Evolutionary conservation across 2,888 invertebrate genomes (phyloP).

Genomic region (Cremastinae sp.): DNA sequence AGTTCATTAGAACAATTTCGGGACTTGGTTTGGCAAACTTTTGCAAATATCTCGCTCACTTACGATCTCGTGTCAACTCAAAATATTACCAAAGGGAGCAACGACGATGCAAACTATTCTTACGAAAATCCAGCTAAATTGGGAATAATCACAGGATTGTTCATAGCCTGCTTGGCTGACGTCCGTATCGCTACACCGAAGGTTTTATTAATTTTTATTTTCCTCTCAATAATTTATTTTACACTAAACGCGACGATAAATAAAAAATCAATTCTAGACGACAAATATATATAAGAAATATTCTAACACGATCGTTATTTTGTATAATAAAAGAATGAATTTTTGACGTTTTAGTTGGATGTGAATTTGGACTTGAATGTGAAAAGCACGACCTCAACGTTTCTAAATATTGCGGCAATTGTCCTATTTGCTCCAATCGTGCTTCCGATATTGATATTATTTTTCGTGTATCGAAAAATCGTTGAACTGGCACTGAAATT

Average conservation of each 20-base stretch:
- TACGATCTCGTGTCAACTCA: conserved; percentile 58
- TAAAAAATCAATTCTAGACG: too few species aligned
- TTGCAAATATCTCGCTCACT: conserved; percentile 62
- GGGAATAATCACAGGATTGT: conserved; percentile 70
- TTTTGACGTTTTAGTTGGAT: conserved; percentile 49
- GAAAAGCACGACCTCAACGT: conserved; percentile 50
- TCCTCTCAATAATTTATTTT: too few species aligned
- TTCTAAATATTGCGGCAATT: conserved; percentile 61
- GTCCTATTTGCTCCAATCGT: conserved; percentile 63
- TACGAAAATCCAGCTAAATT: conserved; percentile 65
- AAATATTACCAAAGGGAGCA: conserved; percentile 54
- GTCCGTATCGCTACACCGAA: conserved; percentile 55
- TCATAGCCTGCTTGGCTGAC: conserved; percentile 65
- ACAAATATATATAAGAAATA: conserved; percentile 3
- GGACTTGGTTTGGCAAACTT: conserved; percentile 60
- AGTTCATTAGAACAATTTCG: conserved; percentile 49
- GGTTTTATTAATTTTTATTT: too few species aligned
- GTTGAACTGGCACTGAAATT: conserved; percentile 63
- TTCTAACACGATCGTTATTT: neutral
- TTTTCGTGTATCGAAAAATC: conserved; percentile 65
- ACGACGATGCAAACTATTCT: conserved; percentile 32
- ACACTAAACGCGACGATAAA: too few species aligned
- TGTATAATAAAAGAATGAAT: neutral
- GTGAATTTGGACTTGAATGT: conserved; percentile 46
- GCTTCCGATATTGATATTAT: conserved; percentile 39